These are phyloP conservation scores for Lasioglossum pauxillum DNA, from an alignment of 2,888 invertebrate genomes.

Conservation along the genomic window DNA sequence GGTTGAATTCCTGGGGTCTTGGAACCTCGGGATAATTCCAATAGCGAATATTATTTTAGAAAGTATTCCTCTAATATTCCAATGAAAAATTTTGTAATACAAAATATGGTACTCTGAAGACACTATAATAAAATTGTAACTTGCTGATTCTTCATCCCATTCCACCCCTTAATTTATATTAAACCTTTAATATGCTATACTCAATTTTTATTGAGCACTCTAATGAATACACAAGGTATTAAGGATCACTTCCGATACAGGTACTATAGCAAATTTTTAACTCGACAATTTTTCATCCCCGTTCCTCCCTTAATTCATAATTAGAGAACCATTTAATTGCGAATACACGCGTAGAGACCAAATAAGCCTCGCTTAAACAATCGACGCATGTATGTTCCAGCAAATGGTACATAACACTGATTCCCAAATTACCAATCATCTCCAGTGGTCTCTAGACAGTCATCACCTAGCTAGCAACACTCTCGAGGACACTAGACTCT, in stretches of 20 bases:
- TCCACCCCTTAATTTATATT: neutral
- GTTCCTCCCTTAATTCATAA: neutral
- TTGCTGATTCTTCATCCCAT: neutral
- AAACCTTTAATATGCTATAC: neutral
- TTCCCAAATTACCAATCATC: neutral
- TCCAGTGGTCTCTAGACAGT: neutral
- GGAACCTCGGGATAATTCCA: conserved; percentile 3
- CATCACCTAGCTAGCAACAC: neutral
- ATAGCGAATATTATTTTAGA: neutral
- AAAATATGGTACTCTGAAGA: neutral
- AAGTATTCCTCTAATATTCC: neutral
- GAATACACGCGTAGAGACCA: neutral
- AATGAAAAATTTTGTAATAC: neutral
- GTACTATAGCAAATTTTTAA: neutral
- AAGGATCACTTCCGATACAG: neutral
- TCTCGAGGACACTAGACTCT: neutral
- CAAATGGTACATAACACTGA: neutral
- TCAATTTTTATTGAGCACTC: neutral
- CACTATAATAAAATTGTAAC: too few species aligned
- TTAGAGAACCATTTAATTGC: neutral
- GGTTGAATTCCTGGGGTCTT: conserved; percentile 13
- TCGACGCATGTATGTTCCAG: neutral
- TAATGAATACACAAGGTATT: neutral
- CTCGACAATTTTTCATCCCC: neutral
- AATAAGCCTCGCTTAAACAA: neutral